phyloP scores from a whole-genome alignment of 2,797 vertebrate genomes.

The Glossophaga mutica region DNA sequence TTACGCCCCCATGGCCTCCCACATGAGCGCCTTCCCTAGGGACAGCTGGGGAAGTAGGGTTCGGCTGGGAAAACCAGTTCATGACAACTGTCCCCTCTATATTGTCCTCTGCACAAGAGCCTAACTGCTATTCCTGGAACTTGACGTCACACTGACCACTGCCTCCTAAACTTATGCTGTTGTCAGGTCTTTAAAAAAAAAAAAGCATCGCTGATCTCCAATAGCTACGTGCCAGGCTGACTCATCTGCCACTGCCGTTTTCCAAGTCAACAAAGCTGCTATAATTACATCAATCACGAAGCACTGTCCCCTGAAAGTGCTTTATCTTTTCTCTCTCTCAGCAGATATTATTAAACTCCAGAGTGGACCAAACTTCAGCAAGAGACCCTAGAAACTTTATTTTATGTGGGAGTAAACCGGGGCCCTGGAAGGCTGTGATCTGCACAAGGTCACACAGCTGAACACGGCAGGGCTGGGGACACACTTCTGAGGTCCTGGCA shows the following conservation, averaged over 20 bases:
- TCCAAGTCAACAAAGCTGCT: constrained; percentile 14
- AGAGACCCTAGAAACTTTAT: not conserved
- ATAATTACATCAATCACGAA: constrained; percentile 10
- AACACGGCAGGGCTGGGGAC: not conserved
- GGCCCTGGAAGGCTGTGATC: not conserved
- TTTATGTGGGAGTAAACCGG: not conserved
- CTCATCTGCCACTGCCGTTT: not conserved
- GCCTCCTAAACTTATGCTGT: not conserved
- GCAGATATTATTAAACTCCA: not conserved
- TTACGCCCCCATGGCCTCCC: not conserved
- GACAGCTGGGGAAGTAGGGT: not conserved
- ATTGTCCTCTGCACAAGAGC: not conserved
- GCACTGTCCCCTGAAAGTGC: not conserved
- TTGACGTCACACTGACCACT: not conserved
- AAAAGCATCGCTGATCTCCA: not conserved
- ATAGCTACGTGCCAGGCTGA: constrained; percentile 7
- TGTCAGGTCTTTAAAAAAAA: not conserved
- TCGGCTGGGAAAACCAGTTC: not conserved
- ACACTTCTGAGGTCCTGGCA: not conserved
- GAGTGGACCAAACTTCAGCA: not conserved
- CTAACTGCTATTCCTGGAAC: not conserved
- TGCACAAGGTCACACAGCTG: not conserved
- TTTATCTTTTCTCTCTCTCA: not conserved
- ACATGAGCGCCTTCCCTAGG: not conserved
- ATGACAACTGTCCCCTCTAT: accelerated